phyloP scores from a whole-genome alignment of 2,888 invertebrate species.

The Apamea epomidion region DNA sequence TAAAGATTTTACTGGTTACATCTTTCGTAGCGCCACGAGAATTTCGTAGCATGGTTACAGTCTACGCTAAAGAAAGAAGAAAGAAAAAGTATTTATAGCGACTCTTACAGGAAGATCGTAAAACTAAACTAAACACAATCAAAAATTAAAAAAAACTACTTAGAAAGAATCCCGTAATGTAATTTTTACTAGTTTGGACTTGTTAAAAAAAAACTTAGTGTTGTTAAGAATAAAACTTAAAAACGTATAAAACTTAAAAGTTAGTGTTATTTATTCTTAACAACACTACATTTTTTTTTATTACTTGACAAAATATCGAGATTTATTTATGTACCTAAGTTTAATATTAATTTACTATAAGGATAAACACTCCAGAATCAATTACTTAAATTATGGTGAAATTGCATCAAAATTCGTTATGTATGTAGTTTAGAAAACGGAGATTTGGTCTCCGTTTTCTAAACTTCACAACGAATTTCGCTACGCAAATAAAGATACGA shows the following conservation, averaged over 20 bases:
- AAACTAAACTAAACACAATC: too few relatives aligned
- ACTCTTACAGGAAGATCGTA: too few relatives aligned
- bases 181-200: neutral
- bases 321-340: neutral
- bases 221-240: too few relatives aligned
- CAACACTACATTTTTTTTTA: neutral
- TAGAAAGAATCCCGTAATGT: too few relatives aligned
- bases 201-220: too few relatives aligned
- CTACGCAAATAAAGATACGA: neutral
- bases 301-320: neutral
- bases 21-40: constrained; percentile 22
- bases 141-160: too few relatives aligned
- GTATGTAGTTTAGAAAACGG: neutral
- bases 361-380: neutral
- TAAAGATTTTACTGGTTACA: neutral
- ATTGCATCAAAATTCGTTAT: neutral
- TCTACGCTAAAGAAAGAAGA: too few relatives aligned
- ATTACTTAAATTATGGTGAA: neutral
- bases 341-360: neutral
- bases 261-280: too few relatives aligned
- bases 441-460: too few relatives aligned
- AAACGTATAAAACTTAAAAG: too few relatives aligned
- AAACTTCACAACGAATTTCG: too few relatives aligned
- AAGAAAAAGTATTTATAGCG: too few relatives aligned
- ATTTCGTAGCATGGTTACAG: constrained; percentile 14